Evolutionary conservation across 2,797 vertebrate species (phyloP).

Genomic region (Botia kubotai): DNA sequence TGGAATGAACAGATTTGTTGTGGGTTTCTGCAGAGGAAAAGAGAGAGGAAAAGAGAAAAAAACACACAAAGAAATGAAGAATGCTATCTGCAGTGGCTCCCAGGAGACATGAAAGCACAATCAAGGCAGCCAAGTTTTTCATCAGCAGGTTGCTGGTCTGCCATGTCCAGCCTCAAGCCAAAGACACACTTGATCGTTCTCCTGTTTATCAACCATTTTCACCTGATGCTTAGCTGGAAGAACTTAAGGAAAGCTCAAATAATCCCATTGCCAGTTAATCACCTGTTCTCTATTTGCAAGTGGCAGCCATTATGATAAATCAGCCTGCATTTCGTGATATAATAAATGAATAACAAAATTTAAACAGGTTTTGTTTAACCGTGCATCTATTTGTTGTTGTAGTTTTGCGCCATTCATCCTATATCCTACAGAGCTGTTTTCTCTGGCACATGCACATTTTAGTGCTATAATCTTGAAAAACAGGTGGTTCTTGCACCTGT

Average conservation of each 20-base stretch:
- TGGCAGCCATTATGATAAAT: constrained; percentile 64
- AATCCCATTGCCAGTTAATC: constrained; percentile 66
- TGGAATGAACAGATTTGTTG: constrained; percentile 67
- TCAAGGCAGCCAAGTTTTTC: constrained; percentile 42
- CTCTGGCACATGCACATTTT: neutral
- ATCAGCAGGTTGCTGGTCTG: constrained; percentile 24
- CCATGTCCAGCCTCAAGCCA: constrained; percentile 13
- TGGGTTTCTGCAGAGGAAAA: constrained; percentile 60
- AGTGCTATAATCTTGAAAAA: neutral
- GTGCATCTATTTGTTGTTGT: too few relatives aligned
- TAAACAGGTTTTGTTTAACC: too few relatives aligned
- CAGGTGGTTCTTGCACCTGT: neutral
- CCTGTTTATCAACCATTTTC: constrained; percentile 26
- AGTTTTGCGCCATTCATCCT: too few relatives aligned
- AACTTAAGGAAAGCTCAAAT: constrained; percentile 38
- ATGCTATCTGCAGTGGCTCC: constrained; percentile 32
- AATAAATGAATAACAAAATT: too few relatives aligned
- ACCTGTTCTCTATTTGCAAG: constrained; percentile 51
- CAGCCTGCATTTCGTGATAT: constrained; percentile 49
- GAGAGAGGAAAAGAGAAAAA: constrained; percentile 32
- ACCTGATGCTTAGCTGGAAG: constrained; percentile 58
- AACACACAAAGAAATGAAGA: constrained; percentile 18
- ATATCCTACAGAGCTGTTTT: too few relatives aligned
- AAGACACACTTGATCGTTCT: constrained; percentile 25
- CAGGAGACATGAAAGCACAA: constrained; percentile 31